Base-by-base conservation (phyloP, 2,797 vertebrate species). In the Sebastes cheni region DNA sequence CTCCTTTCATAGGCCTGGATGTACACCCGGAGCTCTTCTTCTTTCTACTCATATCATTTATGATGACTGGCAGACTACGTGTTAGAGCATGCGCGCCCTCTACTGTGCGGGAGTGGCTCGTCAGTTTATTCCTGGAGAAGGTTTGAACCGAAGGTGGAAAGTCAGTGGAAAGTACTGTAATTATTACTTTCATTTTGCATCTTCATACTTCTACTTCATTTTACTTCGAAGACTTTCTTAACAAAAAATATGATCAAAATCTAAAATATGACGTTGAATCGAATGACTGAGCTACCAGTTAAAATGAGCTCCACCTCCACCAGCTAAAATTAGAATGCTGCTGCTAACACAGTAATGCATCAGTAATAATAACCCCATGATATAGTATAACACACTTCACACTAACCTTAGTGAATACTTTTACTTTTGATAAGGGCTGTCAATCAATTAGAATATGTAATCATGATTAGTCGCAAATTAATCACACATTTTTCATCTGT, bases 81-180 rank as follows among this genome's bases (percentile, higher is more conserved):
- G 61, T n/a, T 1, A 20, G n/a, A 59, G 13, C 39, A 9, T 23
- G 20, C 62, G 12, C 56, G 87, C 87, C 88, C 75, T 75, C 91
- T 42, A 1, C 58, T 59, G 91, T 14, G 12, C 55, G 6, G 86
- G 81, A 80, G 82, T 18, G n/a, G 23, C 6, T 54, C 4, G 1
- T 50, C 54, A 39, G 14, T 2, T 58, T 14, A 56, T n/a, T 4
- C 50, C 20, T 46, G 42, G 42, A 46, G 42, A 46, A 46, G 2
- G 54, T 67, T 58, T 59, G 2, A 60, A 4, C 23, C 6, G 18
- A 2, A 18, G 8, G 16, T 10, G 39, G 7, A 14, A 18, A 50
- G 1, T 34, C 9, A 65, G 12, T 39, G 36, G 2, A 14, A 39
- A 22, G 7, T 39, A 54, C 67, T 58, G 13, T 14, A 14, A 14